Base-by-base conservation (phyloP, 2,113 vertebrate genomes). In the Okapia johnstoni region DNA sequence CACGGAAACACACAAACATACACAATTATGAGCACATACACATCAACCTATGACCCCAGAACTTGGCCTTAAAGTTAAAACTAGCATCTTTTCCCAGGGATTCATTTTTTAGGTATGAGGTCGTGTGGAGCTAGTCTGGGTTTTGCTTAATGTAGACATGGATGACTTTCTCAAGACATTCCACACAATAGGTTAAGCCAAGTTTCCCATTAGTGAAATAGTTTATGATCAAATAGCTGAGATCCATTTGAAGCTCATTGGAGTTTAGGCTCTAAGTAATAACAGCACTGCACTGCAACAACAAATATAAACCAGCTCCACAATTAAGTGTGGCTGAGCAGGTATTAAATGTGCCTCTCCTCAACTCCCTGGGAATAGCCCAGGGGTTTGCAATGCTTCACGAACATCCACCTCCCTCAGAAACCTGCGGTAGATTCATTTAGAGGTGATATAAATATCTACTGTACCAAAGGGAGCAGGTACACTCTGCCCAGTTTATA, bases 1-100 rank as follows among this genome's bases (percentile, higher is more conserved):
- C 7, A 92, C 3, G n/a, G 23, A 96, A 63, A 91, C 28, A 94
- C 48, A 96, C 15, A 97, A 63, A 76, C 28, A 66, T 19, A 90
- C 12, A 57, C 12, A 70, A 58, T 91, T 83, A 43, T 25, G 63
- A 63, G 26, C 30, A 83, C 10, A 96, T 76, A 97, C 4, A 95
- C 7, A 92, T 60, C 8, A 0, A 85, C 50, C 54, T 70, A 76
- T 30, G 52, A 93, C 36, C 36, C 19, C 86, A 95, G 43, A 88
- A 96, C 23, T 92, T 92, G 85, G 90, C 81, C 95, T 96, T 3
- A 97, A 97, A 96, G 85, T 93, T 90, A 1, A 97, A 98, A 95
- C 33, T 63, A 94, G 70, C 61, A 89, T 23, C 7, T 93, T 70
- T 90, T 90, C 7, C 77, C 36, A 83, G 88, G 70, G 57, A 95